Percentiles rank a stretch among this genome's conserved stretches.
These are phyloP conservation scores for Hycleus phaleratus DNA, from an alignment of 1,140 invertebrate genomes.

Conservation along the genomic window DNA sequence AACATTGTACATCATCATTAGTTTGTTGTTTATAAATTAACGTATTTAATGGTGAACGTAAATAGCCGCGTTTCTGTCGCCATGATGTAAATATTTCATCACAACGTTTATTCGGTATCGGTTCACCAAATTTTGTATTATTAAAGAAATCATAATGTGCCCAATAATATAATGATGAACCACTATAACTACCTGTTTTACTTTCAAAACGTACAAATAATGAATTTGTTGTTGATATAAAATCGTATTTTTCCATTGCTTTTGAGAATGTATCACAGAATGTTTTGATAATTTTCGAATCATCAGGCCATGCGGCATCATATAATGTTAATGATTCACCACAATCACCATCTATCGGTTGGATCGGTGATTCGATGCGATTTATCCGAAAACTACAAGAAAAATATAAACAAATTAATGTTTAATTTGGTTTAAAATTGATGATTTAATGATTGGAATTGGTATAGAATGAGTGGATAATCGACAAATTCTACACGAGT, in stretches of 20 bases:
- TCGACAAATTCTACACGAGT: too few relatives aligned
- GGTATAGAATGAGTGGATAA: too few relatives aligned
- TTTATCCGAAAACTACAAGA: conserved; percentile 74
- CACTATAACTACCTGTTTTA: conserved; percentile 83
- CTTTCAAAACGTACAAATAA: conserved; percentile 83
- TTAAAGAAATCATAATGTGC: conserved; percentile 90
- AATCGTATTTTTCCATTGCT: conserved; percentile 86
- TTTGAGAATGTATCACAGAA: conserved; percentile 88
- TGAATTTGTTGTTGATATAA: conserved; percentile 76
- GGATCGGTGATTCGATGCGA: conserved; percentile 77
- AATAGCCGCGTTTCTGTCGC: conserved; percentile 58
- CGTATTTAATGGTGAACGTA: conserved; percentile 76
- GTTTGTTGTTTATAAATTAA: conserved; percentile 70
- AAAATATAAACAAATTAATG: too few relatives aligned
- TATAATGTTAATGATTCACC: conserved; percentile 82
- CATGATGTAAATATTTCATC: conserved; percentile 79
- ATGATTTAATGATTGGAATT: too few relatives aligned
- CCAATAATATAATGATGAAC: conserved; percentile 82
- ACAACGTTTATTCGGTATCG: conserved; percentile 68
- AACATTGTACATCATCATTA: conserved; percentile 64
- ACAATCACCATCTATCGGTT: conserved; percentile 78
- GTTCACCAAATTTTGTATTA: conserved; percentile 73
- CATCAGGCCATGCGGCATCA: conserved; percentile 75
- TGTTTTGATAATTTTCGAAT: conserved; percentile 80
- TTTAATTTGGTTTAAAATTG: too few relatives aligned